phyloP scores from a whole-genome alignment of 1,140 invertebrate species.

The Bombus polaris region DNA sequence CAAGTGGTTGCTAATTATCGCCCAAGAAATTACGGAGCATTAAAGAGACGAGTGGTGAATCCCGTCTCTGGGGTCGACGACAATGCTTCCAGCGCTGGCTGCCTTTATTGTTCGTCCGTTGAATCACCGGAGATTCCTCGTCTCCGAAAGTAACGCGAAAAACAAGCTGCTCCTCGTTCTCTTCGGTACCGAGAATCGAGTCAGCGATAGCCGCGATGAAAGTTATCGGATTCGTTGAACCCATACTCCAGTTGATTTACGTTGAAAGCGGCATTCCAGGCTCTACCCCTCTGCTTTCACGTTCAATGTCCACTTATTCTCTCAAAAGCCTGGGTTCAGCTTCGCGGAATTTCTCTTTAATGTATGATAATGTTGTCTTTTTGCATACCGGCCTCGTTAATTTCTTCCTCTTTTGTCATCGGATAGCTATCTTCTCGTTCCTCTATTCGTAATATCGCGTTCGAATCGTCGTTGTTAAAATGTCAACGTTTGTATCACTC shows the following conservation, averaged over 20 bases:
- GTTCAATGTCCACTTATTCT: constrained; percentile 29
- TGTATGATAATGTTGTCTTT: constrained; percentile 59
- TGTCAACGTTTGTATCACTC: background rate
- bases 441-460: background rate
- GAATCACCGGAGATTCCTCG: constrained; percentile 53
- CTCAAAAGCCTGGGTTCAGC: background rate
- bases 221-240: constrained; percentile 52
- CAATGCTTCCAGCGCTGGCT: constrained; percentile 11
- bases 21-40: constrained; percentile 47
- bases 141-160: constrained; percentile 18
- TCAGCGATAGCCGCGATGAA: constrained; percentile 35
- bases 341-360: constrained; percentile 47
- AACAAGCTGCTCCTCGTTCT: constrained; percentile 1
- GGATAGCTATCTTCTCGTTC: background rate
- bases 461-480: background rate
- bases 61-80: background rate
- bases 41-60: constrained; percentile 28
- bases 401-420: background rate
- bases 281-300: background rate
- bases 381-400: constrained; percentile 19
- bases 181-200: too few species aligned
- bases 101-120: constrained; percentile 42
- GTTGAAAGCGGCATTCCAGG: constrained; percentile 12
- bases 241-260: constrained; percentile 7
- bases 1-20: constrained; percentile 50